Evolutionary conservation across 37 sponge, comb jelly and placozoan genomes (phyloP).

Genomic region (Agelas oroides): DNA sequence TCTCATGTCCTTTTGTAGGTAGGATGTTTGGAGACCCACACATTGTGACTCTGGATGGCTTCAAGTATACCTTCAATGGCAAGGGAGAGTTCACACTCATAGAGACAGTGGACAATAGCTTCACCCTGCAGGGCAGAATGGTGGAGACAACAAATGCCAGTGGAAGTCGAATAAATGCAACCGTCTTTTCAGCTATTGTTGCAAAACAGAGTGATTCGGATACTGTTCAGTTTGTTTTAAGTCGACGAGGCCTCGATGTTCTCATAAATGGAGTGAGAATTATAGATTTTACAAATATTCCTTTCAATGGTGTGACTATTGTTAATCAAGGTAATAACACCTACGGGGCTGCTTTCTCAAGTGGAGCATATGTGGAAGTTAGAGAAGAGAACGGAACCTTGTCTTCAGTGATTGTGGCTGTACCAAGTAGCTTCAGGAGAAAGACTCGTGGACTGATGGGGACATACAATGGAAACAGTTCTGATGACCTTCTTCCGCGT

Average conservation of each 20-base stretch:
- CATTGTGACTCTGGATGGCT: slow-evolving; percentile 60
- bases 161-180: slow-evolving; percentile 6
- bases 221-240: slow-evolving; percentile 60
- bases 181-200: slow-evolving; percentile 64
- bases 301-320: slow-evolving; percentile 32
- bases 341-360: slow-evolving; percentile 8
- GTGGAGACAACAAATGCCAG: background rate
- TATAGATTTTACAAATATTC: slow-evolving; percentile 7
- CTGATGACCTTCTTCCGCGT: slow-evolving; percentile 56
- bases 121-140: slow-evolving; percentile 65
- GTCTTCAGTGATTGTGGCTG: slow-evolving; percentile 17
- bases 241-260: background rate
- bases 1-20: too few relatives aligned
- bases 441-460: slow-evolving; percentile 55
- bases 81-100: slow-evolving; percentile 64
- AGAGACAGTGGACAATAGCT: slow-evolving; percentile 18
- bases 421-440: slow-evolving; percentile 10
- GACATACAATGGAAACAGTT: slow-evolving; percentile 44
- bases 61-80: slow-evolving; percentile 75
- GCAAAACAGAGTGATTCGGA: slow-evolving; percentile 49
- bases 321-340: slow-evolving; percentile 7
- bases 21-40: slow-evolving; percentile 80
- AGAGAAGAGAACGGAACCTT: slow-evolving; percentile 28
- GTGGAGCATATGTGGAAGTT: slow-evolving; percentile 29
- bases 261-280: slow-evolving; percentile 32